Percentiles rank a stretch among this genome's conserved stretches.
phyloP scores from a whole-genome alignment of 2,113 vertebrate species.

The Neotragus moschatus region DNA sequence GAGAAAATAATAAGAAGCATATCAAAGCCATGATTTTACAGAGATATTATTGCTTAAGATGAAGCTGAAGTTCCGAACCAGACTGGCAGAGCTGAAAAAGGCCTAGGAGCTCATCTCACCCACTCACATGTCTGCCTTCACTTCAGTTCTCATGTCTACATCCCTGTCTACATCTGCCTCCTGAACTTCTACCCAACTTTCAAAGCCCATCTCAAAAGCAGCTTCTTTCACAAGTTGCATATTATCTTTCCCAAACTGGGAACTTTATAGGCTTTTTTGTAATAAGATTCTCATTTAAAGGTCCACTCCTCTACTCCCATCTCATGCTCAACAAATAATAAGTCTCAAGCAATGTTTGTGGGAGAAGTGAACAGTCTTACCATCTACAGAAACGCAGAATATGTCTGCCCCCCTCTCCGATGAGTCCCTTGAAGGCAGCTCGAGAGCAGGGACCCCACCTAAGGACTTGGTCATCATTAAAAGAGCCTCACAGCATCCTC shows the following conservation, averaged over 20 bases:
- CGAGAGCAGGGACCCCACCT: not conserved
- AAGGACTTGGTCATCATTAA: not conserved
- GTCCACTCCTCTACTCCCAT: not conserved
- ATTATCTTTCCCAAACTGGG: not conserved
- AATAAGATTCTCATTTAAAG: not conserved
- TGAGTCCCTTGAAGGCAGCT: not conserved
- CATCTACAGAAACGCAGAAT: not conserved
- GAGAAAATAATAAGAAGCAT: not conserved
- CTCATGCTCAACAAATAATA: not conserved
- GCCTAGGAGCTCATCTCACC: not conserved
- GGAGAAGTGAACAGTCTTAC: not conserved
- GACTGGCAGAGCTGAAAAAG: not conserved
- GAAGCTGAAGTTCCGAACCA: not conserved
- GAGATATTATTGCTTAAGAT: not conserved
- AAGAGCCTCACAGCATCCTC: not conserved
- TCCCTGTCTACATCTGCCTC: not conserved
- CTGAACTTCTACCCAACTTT: not conserved
- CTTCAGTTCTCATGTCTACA: not conserved
- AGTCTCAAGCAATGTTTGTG: not conserved
- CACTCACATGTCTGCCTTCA: not conserved
- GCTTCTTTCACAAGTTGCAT: not conserved
- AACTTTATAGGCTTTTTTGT: not conserved
- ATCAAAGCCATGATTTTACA: not conserved
- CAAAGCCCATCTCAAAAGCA: slow-evolving; percentile 17
- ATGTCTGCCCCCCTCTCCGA: not conserved